Evolutionary conservation across 1,140 invertebrate genomes (phyloP).

Genomic region (Eurosta solidaginis): DNA sequence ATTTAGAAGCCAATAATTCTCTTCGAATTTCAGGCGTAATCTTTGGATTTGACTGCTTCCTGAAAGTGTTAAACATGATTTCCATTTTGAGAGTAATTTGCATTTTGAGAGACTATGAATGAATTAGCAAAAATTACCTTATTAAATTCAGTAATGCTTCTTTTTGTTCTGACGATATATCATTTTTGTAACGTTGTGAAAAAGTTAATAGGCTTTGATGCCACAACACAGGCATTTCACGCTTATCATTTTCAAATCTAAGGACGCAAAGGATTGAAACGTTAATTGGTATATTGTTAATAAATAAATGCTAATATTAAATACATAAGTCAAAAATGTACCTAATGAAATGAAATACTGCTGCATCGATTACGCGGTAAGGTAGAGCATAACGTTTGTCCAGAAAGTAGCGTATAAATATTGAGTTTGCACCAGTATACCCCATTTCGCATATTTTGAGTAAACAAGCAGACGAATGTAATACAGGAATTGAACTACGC

Average conservation of each 20-base stretch:
- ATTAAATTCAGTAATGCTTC: conserved; percentile 82
- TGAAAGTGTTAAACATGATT: conserved; percentile 37
- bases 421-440: conserved; percentile 95
- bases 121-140: conserved; percentile 51
- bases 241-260: conserved; percentile 83
- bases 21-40: conserved; percentile 85
- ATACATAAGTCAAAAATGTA: conserved; percentile 21
- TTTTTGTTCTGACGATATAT: conserved; percentile 91
- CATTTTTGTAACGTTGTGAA: conserved; percentile 92
- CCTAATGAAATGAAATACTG: conserved; percentile 91
- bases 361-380: conserved; percentile 91
- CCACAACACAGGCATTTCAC: conserved; percentile 93
- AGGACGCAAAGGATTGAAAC: not conserved
- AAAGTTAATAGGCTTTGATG: conserved; percentile 95
- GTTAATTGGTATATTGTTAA: conserved; percentile 41
- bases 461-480: conserved; percentile 95
- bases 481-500: conserved; percentile 90
- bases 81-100: not conserved
- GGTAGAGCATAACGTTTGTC: conserved; percentile 99
- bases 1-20: conserved; percentile 81
- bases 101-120: not conserved
- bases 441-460: conserved; percentile 97
- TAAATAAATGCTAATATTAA: not conserved
- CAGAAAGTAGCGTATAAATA: conserved; percentile 91
- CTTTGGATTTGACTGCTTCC: conserved; percentile 76